Conservation (phyloP, 1,140 invertebrate species). For the Eueides isabella region DNA sequence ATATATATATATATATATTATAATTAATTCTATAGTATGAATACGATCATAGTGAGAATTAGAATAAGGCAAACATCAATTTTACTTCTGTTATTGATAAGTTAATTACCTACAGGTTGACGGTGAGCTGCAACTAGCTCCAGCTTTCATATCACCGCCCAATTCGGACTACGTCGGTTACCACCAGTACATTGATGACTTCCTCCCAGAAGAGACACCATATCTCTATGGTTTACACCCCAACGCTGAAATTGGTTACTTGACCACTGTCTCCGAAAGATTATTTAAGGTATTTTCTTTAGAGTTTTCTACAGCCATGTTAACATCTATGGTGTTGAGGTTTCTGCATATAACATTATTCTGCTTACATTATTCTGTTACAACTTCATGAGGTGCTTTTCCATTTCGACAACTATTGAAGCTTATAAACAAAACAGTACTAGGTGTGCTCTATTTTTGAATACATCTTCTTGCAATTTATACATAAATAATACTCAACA, state of each 20-base stretch:
- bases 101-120: slow-evolving; percentile 83
- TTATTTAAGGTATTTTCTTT: slow-evolving; percentile 86
- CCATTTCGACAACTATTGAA: too few relatives aligned
- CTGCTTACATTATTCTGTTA: too few relatives aligned
- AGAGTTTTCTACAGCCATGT: too few relatives aligned
- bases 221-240: slow-evolving; percentile 95
- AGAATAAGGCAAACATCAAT: background rate
- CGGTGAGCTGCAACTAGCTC: slow-evolving; percentile 91
- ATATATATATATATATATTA: too few relatives aligned
- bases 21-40: too few relatives aligned
- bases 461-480: too few relatives aligned
- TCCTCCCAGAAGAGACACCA: slow-evolving; percentile 93
- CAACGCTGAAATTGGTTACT: slow-evolving; percentile 97
- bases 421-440: too few relatives aligned
- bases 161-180: slow-evolving; percentile 94
- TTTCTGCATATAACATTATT: too few relatives aligned
- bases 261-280: slow-evolving; percentile 92
- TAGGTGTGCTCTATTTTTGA: too few relatives aligned
- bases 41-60: background rate
- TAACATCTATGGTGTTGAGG: too few relatives aligned
- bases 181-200: slow-evolving; percentile 95
- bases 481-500: slow-evolving; percentile 24
- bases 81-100: background rate
- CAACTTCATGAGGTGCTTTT: too few relatives aligned
- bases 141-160: slow-evolving; percentile 91